Evolutionary conservation across 1,140 invertebrate species (phyloP).

Genomic region (Philaenus spumarius): DNA sequence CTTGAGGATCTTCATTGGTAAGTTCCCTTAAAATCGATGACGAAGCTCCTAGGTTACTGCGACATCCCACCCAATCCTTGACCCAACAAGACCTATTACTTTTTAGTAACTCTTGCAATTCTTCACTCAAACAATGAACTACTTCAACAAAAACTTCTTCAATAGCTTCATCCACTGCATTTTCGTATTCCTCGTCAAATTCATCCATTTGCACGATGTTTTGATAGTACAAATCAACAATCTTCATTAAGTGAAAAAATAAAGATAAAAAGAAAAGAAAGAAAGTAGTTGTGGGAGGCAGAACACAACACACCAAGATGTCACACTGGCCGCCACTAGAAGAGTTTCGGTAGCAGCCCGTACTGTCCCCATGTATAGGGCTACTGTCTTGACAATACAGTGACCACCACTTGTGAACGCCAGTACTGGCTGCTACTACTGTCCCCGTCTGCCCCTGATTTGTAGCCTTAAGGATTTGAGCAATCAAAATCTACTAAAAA

Average conservation of each 20-base stretch:
- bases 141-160: no score
- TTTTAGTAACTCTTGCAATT: no score
- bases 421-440: not conserved
- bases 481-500: slow-evolving; percentile 2
- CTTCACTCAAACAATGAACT: no score
- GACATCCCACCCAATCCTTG: not conserved
- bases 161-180: no score
- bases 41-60: not conserved
- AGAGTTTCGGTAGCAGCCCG: not conserved
- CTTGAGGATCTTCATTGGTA: not conserved
- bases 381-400: not conserved
- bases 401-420: not conserved
- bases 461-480: not conserved
- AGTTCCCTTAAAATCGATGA: not conserved
- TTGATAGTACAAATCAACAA: no score
- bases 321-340: no score
- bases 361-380: no score
- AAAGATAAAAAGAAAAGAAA: no score
- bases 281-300: no score
- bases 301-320: not conserved
- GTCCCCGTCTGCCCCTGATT: not conserved
- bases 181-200: not conserved
- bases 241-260: no score
- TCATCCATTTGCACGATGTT: not conserved
- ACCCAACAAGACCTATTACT: not conserved